Evolutionary conservation across 2,797 vertebrate genomes (phyloP).

Genomic region (Enteromius radiatus): DNA sequence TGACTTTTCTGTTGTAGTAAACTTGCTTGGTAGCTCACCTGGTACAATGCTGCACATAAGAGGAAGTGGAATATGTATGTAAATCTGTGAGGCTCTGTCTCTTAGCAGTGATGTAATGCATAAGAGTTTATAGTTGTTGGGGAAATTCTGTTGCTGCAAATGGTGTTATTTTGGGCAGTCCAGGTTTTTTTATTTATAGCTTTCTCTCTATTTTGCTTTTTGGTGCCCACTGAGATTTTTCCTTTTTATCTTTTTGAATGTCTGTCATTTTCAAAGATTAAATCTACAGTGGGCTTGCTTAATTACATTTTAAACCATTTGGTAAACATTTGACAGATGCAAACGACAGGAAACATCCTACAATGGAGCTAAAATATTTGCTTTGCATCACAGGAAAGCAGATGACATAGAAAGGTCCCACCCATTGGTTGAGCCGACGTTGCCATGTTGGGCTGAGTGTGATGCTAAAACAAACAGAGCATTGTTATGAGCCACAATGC

Average conservation of each 20-base stretch:
- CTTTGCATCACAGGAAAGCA: background rate
- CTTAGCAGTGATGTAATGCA: constrained; percentile 1
- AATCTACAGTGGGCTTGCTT: constrained; percentile 14
- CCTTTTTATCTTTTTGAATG: constrained; percentile 7
- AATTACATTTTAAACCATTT: constrained; percentile 19
- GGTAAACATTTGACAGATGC: constrained; percentile 4
- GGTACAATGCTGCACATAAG: background rate
- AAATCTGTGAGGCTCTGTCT: background rate
- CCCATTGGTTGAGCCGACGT: background rate
- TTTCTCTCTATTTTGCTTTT: constrained; percentile 9
- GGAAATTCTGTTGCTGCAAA: background rate
- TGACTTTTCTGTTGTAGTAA: background rate
- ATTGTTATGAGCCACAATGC: background rate
- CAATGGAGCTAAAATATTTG: background rate
- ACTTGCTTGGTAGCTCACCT: background rate
- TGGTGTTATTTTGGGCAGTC: background rate
- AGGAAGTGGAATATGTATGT: background rate
- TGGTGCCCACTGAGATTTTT: constrained; percentile 4
- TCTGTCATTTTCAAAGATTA: constrained; percentile 17
- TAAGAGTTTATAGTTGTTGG: background rate
- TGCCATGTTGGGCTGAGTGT: background rate
- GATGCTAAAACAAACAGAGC: background rate
- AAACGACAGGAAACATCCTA: background rate
- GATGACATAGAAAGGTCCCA: background rate
- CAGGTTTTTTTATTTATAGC: background rate